These are phyloP conservation scores for Chouioia cunea DNA, from an alignment of 2,888 invertebrate species.

Conservation along the genomic window DNA sequence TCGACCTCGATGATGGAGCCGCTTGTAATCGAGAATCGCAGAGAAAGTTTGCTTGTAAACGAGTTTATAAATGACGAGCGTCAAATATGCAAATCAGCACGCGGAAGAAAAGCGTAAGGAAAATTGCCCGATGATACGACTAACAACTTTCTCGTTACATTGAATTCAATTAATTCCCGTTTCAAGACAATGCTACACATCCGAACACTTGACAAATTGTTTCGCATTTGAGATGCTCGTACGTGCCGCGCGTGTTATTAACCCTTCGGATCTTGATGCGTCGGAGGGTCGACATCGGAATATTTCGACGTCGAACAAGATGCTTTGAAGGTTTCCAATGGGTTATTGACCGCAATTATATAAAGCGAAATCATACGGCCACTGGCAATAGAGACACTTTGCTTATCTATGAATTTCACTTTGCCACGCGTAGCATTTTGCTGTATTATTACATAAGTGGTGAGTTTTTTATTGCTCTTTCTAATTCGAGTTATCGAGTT, in stretches of 20 bases:
- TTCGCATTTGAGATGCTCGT: too few species aligned
- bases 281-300: not conserved
- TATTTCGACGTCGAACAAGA: conserved; percentile 4
- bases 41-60: conserved; percentile 42
- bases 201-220: too few species aligned
- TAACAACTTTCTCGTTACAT: too few species aligned
- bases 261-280: conserved; percentile 24
- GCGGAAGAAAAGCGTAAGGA: conserved; percentile 13
- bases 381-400: too few species aligned
- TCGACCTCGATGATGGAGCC: conserved; percentile 11
- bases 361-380: not conserved
- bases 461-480: too few species aligned
- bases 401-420: too few species aligned
- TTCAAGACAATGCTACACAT: not conserved
- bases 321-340: not conserved
- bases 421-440: too few species aligned
- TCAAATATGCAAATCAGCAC: conserved; percentile 38
- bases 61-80: conserved; percentile 41
- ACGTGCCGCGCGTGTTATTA: conserved; percentile 18
- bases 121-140: conserved; percentile 11
- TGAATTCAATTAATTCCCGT: not conserved
- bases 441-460: too few species aligned
- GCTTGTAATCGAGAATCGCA: conserved; percentile 26
- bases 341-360: conserved; percentile 20
- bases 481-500: too few species aligned